phyloP scores from a whole-genome alignment of 2,888 invertebrate species.

The Brachynemurus nebulosus region DNA sequence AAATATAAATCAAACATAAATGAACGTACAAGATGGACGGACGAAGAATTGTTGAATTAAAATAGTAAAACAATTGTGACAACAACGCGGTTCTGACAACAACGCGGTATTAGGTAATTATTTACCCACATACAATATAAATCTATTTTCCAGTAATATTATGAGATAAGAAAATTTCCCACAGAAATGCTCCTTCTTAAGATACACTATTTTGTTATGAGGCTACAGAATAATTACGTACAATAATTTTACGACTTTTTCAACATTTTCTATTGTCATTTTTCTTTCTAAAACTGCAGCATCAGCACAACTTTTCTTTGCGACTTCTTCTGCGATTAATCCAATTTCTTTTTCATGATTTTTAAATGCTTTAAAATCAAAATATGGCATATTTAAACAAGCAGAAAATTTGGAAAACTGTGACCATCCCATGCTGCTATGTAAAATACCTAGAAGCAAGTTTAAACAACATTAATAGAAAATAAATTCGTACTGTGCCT shows the following conservation, averaged over 20 bases:
- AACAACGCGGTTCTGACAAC: no score
- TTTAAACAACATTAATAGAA: not conserved
- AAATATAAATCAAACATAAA: no score
- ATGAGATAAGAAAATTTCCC: no score
- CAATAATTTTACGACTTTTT: not conserved
- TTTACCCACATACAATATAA: no score
- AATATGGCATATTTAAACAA: conserved; percentile 4
- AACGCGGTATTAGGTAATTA: no score
- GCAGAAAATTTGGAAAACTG: conserved; percentile 1
- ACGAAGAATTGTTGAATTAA: no score
- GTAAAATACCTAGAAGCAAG: not conserved
- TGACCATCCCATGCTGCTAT: not conserved
- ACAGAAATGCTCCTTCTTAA: no score
- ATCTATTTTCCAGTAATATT: no score
- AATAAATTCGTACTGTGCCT: not conserved
- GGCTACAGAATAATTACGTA: no score
- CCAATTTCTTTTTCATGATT: conserved; percentile 1
- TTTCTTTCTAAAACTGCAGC: conserved; percentile 1
- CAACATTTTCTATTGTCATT: not conserved
- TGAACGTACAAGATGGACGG: no score
- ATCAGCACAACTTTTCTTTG: not conserved
- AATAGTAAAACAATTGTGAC: no score
- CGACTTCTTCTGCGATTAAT: conserved; percentile 1
- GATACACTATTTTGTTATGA: no score
- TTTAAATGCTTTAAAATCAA: conserved; percentile 3